Base-by-base conservation (phyloP, 1,140 invertebrate genomes). In the Drosophila navojoa region DNA sequence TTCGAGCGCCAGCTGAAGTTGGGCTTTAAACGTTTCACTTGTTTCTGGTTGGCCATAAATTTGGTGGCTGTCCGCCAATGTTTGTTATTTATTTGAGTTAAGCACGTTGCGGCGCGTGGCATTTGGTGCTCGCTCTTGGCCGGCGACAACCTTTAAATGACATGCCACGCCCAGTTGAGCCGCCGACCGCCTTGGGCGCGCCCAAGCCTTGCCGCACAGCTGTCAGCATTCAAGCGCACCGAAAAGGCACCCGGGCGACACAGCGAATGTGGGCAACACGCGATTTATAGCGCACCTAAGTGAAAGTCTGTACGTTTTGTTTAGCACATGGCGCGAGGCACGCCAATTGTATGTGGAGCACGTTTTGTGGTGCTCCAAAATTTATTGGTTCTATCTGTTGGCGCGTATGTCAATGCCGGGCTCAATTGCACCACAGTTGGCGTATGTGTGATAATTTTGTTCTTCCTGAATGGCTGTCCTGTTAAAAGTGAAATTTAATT, bases 51-150 rank as follows among this genome's bases (percentile, higher is more conserved):
- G 66, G 62, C 68, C 85, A 89, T 89, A 89, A 89, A 89, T 89
- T 84, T 55, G 70, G 71, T 59, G 54, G 79, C 84, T 89, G 84
- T 89, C 84, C 77, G 77, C 70, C 84, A 84, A 77, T 89, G 80
- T 80, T 89, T 77, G 84, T 89, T 89, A 89, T 89, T 89, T 89
- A 89, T 89, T 84, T 79, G 79, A 89, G 73, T 84, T 77, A 49
- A 75, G 77, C 80, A 89, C 84, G 80, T 80, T 89, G 81, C 57
- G 66, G 60, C 77, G 62, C 67, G 58, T 77, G 79, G 76, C 79
- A 77, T 49, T 89, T 62, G 47, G 44, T 71, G 73, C 79, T 75
- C 47, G 45, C 22, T 71, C 55, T 68, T 71, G 40, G 60, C 29
- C 27, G 57, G 66, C 35, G 50, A 29, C 67, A 86, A 81, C 85